Evolutionary conservation across 2,888 invertebrate species (phyloP).

Genomic region (Catotricha subobsoleta): DNA sequence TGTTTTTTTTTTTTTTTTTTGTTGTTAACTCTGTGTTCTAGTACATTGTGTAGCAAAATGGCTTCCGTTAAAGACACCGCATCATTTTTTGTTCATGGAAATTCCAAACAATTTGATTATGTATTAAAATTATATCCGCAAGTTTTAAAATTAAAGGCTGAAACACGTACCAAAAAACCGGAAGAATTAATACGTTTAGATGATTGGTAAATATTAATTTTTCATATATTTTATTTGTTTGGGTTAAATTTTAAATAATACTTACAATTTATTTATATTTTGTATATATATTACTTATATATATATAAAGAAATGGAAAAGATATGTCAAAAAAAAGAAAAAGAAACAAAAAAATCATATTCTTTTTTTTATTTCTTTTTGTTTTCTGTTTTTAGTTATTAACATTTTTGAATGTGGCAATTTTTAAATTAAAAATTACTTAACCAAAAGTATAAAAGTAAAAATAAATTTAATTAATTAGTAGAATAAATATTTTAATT

Average conservation of each 20-base stretch:
- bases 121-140: constrained; percentile 82
- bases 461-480: too few relatives aligned
- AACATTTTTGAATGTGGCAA: too few relatives aligned
- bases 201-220: constrained; percentile 69
- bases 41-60: too few relatives aligned
- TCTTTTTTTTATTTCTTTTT: too few relatives aligned
- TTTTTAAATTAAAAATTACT: too few relatives aligned
- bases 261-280: too few relatives aligned
- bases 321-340: neutral
- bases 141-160: constrained; percentile 77
- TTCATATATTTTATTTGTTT: too few relatives aligned
- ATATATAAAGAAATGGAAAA: neutral
- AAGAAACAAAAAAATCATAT: neutral
- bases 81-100: constrained; percentile 84
- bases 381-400: neutral
- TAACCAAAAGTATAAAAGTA: too few relatives aligned
- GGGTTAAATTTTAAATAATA: too few relatives aligned
- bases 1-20: too few relatives aligned
- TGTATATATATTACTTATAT: neutral
- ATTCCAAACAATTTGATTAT: constrained; percentile 66
- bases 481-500: too few relatives aligned
- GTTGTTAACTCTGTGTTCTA: too few relatives aligned
- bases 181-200: constrained; percentile 89
- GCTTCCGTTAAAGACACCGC: constrained; percentile 76
- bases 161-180: constrained; percentile 78